phyloP scores from a whole-genome alignment of 35 echinoderm and acorn worm species.

The Amphiura filiformis region DNA sequence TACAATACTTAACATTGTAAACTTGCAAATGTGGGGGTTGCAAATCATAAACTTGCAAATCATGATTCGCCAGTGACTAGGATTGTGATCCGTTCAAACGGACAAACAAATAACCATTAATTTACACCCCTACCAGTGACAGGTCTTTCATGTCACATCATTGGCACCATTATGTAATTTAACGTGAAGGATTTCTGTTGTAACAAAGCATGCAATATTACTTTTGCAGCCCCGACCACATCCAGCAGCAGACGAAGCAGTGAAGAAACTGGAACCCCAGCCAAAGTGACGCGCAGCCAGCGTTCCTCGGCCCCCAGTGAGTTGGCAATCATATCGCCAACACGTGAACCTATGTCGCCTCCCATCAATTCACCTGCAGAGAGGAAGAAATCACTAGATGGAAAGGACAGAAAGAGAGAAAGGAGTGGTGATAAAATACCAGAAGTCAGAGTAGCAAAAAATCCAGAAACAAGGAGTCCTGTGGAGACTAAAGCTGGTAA shows the following conservation, averaged over 20 bases:
- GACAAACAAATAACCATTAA: no score
- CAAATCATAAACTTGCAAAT: no score
- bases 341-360: neutral
- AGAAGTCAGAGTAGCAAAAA: neutral
- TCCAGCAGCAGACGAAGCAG: neutral
- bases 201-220: neutral
- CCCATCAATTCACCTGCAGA: neutral
- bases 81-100: no score
- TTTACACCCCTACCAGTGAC: no score
- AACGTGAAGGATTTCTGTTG: neutral
- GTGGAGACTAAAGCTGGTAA: neutral
- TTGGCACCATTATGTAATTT: neutral
- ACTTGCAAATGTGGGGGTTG: no score
- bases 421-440: neutral
- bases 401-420: neutral
- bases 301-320: constrained; percentile 43
- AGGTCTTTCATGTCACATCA: no score
- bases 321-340: neutral
- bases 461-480: no score
- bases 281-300: neutral
- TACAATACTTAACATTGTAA: no score
- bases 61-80: no score
- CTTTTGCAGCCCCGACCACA: constrained; percentile 18
- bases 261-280: neutral
- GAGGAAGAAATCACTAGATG: neutral